Evolutionary conservation across 2,888 invertebrate species (phyloP).

Genomic region (Dynastes grantii): DNA sequence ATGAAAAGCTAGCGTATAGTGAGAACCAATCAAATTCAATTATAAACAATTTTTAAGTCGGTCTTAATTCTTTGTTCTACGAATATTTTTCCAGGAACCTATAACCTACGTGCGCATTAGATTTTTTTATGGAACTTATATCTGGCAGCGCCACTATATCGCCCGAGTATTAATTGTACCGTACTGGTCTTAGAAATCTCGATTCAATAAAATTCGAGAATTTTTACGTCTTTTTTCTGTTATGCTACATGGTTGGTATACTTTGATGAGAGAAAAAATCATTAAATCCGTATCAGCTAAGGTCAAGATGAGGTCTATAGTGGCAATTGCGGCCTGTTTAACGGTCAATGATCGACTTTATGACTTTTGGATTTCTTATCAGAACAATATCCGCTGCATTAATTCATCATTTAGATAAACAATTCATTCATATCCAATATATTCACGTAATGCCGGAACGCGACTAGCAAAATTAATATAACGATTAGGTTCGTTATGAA

Average conservation of each 20-base stretch:
- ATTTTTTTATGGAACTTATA: too few relatives aligned
- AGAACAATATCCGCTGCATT: conserved; percentile 60
- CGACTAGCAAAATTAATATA: conserved; percentile 6
- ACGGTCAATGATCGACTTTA: conserved; percentile 62
- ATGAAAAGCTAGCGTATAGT: too few relatives aligned
- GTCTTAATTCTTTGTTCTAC: too few relatives aligned
- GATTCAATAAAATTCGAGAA: conserved; percentile 25
- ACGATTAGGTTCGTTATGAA: background rate
- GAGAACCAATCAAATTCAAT: too few relatives aligned
- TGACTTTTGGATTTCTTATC: conserved; percentile 61
- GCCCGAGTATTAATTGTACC: too few relatives aligned
- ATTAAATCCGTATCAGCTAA: conserved; percentile 50
- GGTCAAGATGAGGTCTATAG: conserved; percentile 53
- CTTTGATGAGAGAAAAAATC: conserved; percentile 38
- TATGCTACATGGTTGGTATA: background rate
- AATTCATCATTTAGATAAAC: conserved; percentile 54
- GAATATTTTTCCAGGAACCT: too few relatives aligned
- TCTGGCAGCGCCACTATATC: too few relatives aligned
- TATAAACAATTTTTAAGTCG: too few relatives aligned
- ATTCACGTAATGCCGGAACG: conserved; percentile 39
- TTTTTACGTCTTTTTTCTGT: conserved; percentile 24
- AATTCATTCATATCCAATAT: conserved; percentile 56
- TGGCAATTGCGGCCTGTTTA: conserved; percentile 53
- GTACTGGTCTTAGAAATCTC: background rate
- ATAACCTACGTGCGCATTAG: too few relatives aligned